Conservation (phyloP, 37 sponge, comb jelly and placozoan genomes). For the Chondrosia reniformis region DNA sequence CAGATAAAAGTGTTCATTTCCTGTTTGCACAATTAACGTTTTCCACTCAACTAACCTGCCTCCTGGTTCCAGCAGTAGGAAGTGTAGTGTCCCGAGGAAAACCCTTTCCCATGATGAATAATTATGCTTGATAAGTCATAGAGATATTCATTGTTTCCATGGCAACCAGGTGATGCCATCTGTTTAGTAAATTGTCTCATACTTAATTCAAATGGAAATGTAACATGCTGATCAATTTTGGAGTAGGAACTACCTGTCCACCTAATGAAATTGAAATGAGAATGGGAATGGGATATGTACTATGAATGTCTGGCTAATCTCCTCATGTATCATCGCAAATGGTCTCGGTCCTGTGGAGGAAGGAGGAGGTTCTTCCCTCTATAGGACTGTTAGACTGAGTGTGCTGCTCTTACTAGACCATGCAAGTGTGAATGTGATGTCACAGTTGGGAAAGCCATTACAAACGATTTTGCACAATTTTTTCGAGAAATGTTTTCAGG, state of each 20-base stretch:
- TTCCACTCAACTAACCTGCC: slow-evolving; percentile 24
- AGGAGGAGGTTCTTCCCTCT: no score
- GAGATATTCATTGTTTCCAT: neutral
- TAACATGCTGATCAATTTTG: slow-evolving; percentile 63
- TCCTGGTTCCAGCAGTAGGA: slow-evolving; percentile 23
- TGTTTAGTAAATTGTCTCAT: slow-evolving; percentile 21
- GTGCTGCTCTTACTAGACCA: no score
- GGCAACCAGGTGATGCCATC: neutral
- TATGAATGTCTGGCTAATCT: slow-evolving; percentile 20
- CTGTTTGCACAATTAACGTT: no score
- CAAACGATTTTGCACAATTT: no score
- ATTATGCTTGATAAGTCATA: slow-evolving; percentile 72
- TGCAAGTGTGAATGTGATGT: no score
- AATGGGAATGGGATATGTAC: neutral
- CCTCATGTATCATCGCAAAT: no score
- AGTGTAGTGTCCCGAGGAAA: slow-evolving; percentile 71
- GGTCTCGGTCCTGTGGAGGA: no score
- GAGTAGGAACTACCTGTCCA: slow-evolving; percentile 32
- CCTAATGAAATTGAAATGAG: slow-evolving; percentile 5
- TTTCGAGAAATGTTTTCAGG: no score
- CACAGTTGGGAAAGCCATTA: no score
- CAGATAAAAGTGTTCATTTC: neutral
- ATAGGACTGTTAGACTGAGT: no score
- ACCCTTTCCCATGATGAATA: slow-evolving; percentile 66
- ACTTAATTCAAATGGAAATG: slow-evolving; percentile 51